phyloP scores from a whole-genome alignment of 1,140 invertebrate genomes.

The Gonatopus flavifemur region DNA sequence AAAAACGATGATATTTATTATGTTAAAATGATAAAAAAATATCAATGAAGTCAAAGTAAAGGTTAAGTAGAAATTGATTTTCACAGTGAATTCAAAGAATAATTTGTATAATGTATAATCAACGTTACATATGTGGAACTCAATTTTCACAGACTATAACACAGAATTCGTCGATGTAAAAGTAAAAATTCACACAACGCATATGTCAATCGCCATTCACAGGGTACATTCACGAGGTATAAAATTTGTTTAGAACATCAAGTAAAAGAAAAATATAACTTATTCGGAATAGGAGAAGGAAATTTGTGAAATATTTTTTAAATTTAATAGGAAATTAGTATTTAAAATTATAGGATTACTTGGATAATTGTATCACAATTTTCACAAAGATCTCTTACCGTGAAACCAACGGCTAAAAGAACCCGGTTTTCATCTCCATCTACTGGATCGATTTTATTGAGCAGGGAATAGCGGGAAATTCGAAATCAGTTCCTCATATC shows the following conservation, averaged over 20 bases:
- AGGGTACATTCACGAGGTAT: neutral
- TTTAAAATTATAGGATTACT: constrained; percentile 26
- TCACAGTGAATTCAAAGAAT: neutral
- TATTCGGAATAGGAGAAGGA: neutral
- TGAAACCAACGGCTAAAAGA: constrained; percentile 26
- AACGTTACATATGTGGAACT: too few relatives aligned
- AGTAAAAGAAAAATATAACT: constrained; percentile 22
- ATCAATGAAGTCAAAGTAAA: neutral
- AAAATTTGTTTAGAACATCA: neutral
- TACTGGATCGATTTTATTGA: too few relatives aligned
- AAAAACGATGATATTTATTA: neutral
- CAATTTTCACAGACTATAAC: too few relatives aligned
- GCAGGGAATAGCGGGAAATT: too few relatives aligned
- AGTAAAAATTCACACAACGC: neutral
- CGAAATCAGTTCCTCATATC: too few relatives aligned
- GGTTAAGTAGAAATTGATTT: neutral
- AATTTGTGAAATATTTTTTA: constrained; percentile 11
- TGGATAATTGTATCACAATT: constrained; percentile 21
- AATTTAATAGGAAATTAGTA: constrained; percentile 9
- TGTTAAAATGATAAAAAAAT: neutral
- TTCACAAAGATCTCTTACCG: constrained; percentile 31
- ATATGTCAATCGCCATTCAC: constrained; percentile 5
- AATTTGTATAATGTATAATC: neutral
- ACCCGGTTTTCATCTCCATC: neutral
- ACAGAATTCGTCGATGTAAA: neutral